Percentiles rank a stretch among this genome's conserved stretches.
Evolutionary conservation across 2,888 invertebrate species (phyloP).

Genomic region (Leptopterna dolabrata): DNA sequence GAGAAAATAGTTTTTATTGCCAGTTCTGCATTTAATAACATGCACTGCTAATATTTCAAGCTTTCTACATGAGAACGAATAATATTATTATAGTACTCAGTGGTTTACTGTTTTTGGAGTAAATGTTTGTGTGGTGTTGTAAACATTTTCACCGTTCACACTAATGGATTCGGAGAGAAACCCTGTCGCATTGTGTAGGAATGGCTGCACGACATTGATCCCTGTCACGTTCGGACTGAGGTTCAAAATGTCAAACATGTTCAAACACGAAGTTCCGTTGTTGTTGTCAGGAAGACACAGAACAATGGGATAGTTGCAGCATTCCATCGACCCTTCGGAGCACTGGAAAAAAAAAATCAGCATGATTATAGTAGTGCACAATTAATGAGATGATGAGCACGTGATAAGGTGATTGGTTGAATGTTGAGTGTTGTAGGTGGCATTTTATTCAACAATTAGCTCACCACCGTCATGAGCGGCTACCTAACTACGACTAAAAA

Average conservation of each 20-base stretch:
- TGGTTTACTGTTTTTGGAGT: background rate
- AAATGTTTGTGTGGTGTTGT: conserved; percentile 32
- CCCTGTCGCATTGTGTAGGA: background rate
- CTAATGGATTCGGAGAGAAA: conserved; percentile 38
- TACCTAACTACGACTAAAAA: no score
- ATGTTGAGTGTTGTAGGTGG: no score
- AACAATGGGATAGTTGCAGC: conserved; percentile 48
- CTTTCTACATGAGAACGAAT: no score
- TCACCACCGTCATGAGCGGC: no score
- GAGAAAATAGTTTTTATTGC: no score
- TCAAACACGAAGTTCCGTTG: conserved; percentile 52
- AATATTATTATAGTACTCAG: background rate
- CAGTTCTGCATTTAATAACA: no score
- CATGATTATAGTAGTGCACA: no score
- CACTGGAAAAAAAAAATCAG: conserved; percentile 34
- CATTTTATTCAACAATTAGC: no score
- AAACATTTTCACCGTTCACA: conserved; percentile 50
- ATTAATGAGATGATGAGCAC: no score
- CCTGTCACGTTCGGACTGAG: conserved; percentile 31
- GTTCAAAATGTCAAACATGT: conserved; percentile 49
- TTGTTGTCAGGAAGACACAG: conserved; percentile 50
- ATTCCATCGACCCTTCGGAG: background rate
- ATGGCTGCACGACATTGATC: background rate
- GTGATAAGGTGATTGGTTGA: no score
- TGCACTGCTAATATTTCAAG: no score